phyloP scores from a whole-genome alignment of 1,140 invertebrate genomes.

The Drosophila setifemur region DNA sequence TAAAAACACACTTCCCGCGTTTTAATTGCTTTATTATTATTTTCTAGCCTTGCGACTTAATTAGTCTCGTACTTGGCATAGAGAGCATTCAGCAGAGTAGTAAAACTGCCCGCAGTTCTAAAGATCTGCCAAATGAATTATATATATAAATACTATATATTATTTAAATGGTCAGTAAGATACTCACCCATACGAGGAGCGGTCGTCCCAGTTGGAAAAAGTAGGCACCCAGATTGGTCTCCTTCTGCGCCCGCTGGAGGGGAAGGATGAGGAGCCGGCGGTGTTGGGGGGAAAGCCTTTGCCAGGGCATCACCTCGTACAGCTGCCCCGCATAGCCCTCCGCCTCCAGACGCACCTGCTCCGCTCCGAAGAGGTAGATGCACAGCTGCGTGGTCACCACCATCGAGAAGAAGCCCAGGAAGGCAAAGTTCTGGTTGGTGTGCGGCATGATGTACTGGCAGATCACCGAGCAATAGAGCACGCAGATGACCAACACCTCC shows the following conservation, averaged over 20 bases:
- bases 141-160: background rate
- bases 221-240: slow-evolving; percentile 37
- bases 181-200: slow-evolving; percentile 51
- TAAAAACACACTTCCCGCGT: background rate
- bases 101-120: slow-evolving; percentile 55
- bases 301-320: slow-evolving; percentile 47
- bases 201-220: slow-evolving; percentile 51
- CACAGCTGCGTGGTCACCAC: slow-evolving; percentile 58
- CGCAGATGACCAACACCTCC: slow-evolving; percentile 51
- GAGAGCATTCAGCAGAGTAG: slow-evolving; percentile 47
- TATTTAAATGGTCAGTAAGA: background rate
- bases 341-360: slow-evolving; percentile 52
- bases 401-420: slow-evolving; percentile 60
- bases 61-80: slow-evolving; percentile 42
- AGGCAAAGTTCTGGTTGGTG: slow-evolving; percentile 51
- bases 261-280: slow-evolving; percentile 36
- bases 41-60: background rate
- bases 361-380: slow-evolving; percentile 52
- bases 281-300: slow-evolving; percentile 5
- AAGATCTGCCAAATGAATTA: slow-evolving; percentile 28
- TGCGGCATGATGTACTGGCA: slow-evolving; percentile 62
- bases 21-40: no score
- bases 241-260: slow-evolving; percentile 36
- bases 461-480: slow-evolving; percentile 55
- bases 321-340: slow-evolving; percentile 23